These are phyloP conservation scores for Toxotes jaculatrix DNA, from an alignment of 2,113 vertebrate genomes.

Conservation along the genomic window DNA sequence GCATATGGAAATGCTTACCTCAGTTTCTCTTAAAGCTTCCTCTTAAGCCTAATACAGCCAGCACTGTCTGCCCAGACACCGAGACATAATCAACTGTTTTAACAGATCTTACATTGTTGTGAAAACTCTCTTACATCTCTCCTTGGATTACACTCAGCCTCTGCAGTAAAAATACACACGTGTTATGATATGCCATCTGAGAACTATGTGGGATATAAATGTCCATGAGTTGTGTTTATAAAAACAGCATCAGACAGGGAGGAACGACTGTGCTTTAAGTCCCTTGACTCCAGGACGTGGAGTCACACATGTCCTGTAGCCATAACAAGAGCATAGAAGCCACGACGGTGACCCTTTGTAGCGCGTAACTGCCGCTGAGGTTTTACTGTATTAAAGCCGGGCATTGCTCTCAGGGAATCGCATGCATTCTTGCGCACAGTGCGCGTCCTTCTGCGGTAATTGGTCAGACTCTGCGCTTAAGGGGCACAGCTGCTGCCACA, in stretches of 20 bases:
- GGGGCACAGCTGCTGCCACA: constrained; percentile 64
- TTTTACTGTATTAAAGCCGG: constrained; percentile 43
- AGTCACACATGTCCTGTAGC: constrained; percentile 59
- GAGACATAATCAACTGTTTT: constrained; percentile 80
- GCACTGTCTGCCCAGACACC: constrained; percentile 78
- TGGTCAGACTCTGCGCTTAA: constrained; percentile 51
- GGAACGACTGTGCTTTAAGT: constrained; percentile 63
- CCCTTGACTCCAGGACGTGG: constrained; percentile 64
- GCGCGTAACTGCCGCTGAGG: constrained; percentile 38
- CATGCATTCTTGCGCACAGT: constrained; percentile 60
- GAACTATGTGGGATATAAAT: constrained; percentile 69
- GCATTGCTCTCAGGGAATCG: constrained; percentile 46
- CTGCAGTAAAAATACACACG: constrained; percentile 75
- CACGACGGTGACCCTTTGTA: constrained; percentile 28
- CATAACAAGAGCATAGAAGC: constrained; percentile 55
- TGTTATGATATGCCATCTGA: constrained; percentile 79
- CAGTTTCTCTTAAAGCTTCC: constrained; percentile 74
- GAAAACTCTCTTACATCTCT: constrained; percentile 75
- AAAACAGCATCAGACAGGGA: constrained; percentile 75
- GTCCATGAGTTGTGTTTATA: constrained; percentile 74
- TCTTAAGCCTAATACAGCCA: constrained; percentile 75
- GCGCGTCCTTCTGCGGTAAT: constrained; percentile 59
- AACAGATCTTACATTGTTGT: constrained; percentile 78
- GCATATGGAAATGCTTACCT: constrained; percentile 85
- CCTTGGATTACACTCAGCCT: constrained; percentile 71